Base-by-base conservation (phyloP, 2,797 vertebrate species). In the Diplodus sargus region DNA sequence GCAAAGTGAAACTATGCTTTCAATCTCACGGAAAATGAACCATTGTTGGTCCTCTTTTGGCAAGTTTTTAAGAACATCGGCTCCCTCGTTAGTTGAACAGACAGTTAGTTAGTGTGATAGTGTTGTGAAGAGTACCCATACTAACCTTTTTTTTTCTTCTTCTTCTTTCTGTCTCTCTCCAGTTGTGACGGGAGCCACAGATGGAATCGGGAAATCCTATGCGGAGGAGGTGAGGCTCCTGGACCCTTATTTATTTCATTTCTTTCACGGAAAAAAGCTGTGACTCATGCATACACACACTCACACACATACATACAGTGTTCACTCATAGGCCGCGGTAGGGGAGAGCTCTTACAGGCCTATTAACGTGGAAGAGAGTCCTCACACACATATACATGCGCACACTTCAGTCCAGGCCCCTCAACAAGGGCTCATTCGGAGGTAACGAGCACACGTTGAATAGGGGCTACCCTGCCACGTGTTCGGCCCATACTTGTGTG, bases 151-250 rank as follows among this genome's bases (percentile, higher is more conserved):
- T 75, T 76, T 76, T 70, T 17, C 67, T 76, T 86, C 74, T 75
- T 76, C 76, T 73, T 70, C 18, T 67, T 76, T 86, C 75, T 58
- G 75, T 87, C 79, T 88, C 79, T 88, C 81, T 92, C 39, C 89
- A 99, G 98, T 99, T 94, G 94, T 99, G 90, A 99, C 98, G 0
- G 98, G 98, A 90, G 94, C 96, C 88, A 99, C 98, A 11, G 98
- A 99, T 95, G 98, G 98, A 89, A 99, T 99, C 83, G 98, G 98
- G 90, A 99, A 98, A 94, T 96, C 97, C 76, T 99, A 99, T 85
- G 96, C 97, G 65, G 96, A 97, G 94, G 96, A 98, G 97, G 98
- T 98, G 94, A 95, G 96, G 75, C 71, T 91, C 88, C 81, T 85
- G 76, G 76, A 71, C 74, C 62, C 63, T 85, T 86, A 78, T 88